Base-by-base conservation (phyloP, 2,888 invertebrate species). In the Carcina quercana region DNA sequence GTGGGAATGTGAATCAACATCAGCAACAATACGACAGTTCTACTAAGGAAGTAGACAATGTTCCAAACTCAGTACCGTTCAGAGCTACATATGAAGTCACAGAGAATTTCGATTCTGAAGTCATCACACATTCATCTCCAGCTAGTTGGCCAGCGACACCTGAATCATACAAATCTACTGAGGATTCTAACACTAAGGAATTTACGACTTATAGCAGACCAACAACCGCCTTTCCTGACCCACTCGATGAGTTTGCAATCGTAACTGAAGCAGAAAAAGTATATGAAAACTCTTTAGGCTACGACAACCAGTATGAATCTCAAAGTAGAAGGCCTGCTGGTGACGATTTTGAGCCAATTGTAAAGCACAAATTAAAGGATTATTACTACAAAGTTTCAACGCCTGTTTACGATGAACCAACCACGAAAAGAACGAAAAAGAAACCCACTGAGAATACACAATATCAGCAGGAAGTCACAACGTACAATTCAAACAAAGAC, bases 331-430 rank as follows among this genome's bases (percentile, higher is more conserved):
- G 74, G 52, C 83, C 83, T 33, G 51, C 71, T 40, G 79, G 73
- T 38, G 78, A 82, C 43, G 80, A 80, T 38, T 80, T 79, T 50
- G 79, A 82, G 53, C 80, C 82, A 11, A 78, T 83, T 41, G 68
- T 66, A 34, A 70, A 72, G 37, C 67, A 78, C 38, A 80, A 82
- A 40, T 63, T 80, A 8, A 80, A 78, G 47, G 83, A 83, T 35
- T 80, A 82, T 52, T 83, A 82, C 42, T 82, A 83, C 34, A 79
- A 68, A 49, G 75, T 80, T 30, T 78, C 80, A 28, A 79, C 80
- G 35, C 71, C 80, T 14, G 40, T 59, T 12, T 74, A 78, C 44
- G 68, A 70, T 25, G 74, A 78, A 27, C 58, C 66, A 22, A 62
- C 53, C 12, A 48, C 66, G 37, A 67, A 70, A 60, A 61, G 78